Evolutionary conservation across 1,140 invertebrate genomes (phyloP), one percentile per base, ranked within the genome.

Genomic region (Drosophila sturtevanti): DNA sequence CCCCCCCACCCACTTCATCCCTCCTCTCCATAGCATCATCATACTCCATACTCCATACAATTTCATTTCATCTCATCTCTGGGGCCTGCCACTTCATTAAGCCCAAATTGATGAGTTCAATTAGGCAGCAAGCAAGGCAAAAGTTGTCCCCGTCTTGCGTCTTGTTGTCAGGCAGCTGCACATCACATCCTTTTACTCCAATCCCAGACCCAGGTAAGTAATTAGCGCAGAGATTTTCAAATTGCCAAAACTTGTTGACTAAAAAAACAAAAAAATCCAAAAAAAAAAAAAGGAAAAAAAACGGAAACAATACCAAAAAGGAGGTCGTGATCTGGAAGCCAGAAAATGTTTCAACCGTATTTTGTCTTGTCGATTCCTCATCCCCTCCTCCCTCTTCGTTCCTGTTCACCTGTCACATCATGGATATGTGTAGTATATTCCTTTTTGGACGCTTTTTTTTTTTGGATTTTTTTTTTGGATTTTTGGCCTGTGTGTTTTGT

Each of bases 211-310:
- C 41, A 21, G 41, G 27, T 22, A 44, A 62, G 82, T 90, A 90
- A 90, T 90, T 90, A 90, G 87, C 79, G 85, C 85, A 84, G 87
- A 90, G 87, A 90, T 90, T 90, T 90, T 90, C 87, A 90, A 90
- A 90, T 89, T 90, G 82, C 81, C 87, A 79, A 90, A 90, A 90
- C 82, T 89, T 90, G 87, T 90, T 67, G 61, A 38, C 51, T 31
- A 44, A 56, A 54, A 65, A 35, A 56, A 54, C 61, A 35, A 31
- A 63, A 37, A 6, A 1, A 31, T 24, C 1, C 24, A 31, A 51
- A n/a, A 37, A 41, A 51, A 63, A 51, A 56, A 62, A 72, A n/a
- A 4, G 31, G 12, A 58, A 14, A 48, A 41, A 51, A 41, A 55
- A 65, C 31, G 61, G 11, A 62, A 64, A 48, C 16, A 44, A 44